Evolutionary conservation across 1,140 invertebrate species (phyloP).

Genomic region (Megalopta genalis): DNA sequence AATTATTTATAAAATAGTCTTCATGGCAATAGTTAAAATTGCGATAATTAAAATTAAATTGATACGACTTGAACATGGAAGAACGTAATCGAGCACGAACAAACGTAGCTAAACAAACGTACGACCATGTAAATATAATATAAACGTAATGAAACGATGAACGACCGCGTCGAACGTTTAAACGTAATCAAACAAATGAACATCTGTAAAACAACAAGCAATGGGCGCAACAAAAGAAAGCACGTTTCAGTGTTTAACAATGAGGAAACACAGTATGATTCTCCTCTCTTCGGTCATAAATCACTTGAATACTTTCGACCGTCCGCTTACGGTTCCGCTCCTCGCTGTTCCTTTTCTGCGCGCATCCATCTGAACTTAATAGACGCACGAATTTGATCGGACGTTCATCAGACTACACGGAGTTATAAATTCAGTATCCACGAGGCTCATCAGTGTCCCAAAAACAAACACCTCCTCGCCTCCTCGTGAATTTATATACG

Average conservation of each 20-base stretch:
- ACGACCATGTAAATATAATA: no score
- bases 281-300: background rate
- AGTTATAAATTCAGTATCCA: constrained; percentile 39
- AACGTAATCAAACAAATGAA: no score
- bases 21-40: no score
- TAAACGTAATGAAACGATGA: no score
- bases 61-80: no score
- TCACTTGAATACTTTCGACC: background rate
- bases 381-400: constrained; percentile 28
- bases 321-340: background rate
- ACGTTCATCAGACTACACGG: constrained; percentile 34
- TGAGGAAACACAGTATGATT: background rate
- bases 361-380: background rate
- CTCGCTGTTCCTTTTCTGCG: background rate
- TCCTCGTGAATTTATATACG: constrained; percentile 52
- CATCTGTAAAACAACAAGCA: no score
- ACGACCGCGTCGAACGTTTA: no score
- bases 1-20: no score
- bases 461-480: constrained; percentile 61
- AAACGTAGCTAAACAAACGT: no score
- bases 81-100: no score
- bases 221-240: no score
- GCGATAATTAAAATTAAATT: no score
- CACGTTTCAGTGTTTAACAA: background rate
- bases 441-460: constrained; percentile 39